Base-by-base conservation (phyloP, 2,888 invertebrate species). In the Onchidella celtica region DNA sequence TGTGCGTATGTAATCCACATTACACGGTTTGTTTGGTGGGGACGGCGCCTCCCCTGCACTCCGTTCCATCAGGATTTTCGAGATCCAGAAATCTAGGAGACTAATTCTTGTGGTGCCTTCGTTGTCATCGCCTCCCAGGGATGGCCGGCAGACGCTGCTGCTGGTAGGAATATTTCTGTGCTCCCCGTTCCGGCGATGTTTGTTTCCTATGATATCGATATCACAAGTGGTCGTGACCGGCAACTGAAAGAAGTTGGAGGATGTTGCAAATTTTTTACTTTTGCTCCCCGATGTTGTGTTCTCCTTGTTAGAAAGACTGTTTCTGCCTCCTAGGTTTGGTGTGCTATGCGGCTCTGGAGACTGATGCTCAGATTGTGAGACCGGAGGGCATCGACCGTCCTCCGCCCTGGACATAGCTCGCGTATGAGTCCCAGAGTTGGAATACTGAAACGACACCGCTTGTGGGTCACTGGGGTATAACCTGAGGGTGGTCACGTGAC, bases 21-120 rank as follows among this genome's bases (percentile, higher is more conserved):
- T 84, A 47, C 84, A 85, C 6, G 85, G 80, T 77, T 85, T 86
- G 34, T 76, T 82, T 14, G 85, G 84, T n/a, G 82, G 63, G 24
- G 83, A 84, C 24, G 73, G 27, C 24, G 34, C 17, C 14, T 73
- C 73, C 17, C 29, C 81, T 73, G n/a, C 69, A 38, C 70, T 69
- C 29, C 84, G 81, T 55, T 85, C 84, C 57, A 85, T 84, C 14
- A 87, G 84, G n/a, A 84, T 84, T 68, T 87, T 84, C 11, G 87
- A 87, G 74, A 87, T 86, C 74, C 85, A 70, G 70, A 85, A 87
- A 61, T 87, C 87, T 38, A 87, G 79, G 21, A 72, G 34, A 55
- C 73, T 79, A 11, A 72, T 65, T 57, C 63, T 72, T 6, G 57
- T 65, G 34, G 72, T 32, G 1, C 55, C 59, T 40, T 61, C 65